Evolutionary conservation across 1,140 invertebrate genomes (phyloP).

Genomic region (Pseudomyrmex flavicornis): DNA sequence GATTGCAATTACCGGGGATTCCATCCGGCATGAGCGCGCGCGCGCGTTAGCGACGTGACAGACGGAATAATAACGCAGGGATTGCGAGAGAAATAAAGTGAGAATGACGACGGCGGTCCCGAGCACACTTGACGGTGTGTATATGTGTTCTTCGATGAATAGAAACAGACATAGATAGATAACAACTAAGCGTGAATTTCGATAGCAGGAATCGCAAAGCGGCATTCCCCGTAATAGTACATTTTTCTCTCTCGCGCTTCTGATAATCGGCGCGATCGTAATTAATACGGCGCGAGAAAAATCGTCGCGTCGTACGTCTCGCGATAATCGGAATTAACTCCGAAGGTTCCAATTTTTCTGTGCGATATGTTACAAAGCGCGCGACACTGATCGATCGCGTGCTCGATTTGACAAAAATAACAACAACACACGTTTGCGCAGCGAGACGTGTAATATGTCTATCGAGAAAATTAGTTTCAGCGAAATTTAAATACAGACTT

Average conservation of each 20-base stretch:
- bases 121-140: neutral
- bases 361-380: neutral
- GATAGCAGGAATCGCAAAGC: constrained; percentile 57
- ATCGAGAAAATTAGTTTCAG: too few species aligned
- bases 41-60: constrained; percentile 9
- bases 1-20: constrained; percentile 52
- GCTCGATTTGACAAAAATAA: neutral
- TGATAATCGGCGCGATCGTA: constrained; percentile 25
- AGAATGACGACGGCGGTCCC: constrained; percentile 41
- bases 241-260: constrained; percentile 27
- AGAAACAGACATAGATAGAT: constrained; percentile 48
- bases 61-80: constrained; percentile 32
- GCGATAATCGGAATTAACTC: too few species aligned
- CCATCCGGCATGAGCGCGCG: constrained; percentile 14
- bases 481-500: neutral
- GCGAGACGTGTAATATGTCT: too few species aligned
- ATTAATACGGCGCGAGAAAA: constrained; percentile 5
- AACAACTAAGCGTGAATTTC: constrained; percentile 48
- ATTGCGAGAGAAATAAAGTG: neutral
- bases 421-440: too few species aligned
- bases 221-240: constrained; percentile 51
- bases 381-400: neutral
- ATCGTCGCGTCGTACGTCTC: neutral
- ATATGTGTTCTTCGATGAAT: constrained; percentile 34
- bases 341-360: too few species aligned